Base-by-base conservation (phyloP, 2,888 invertebrate species). In the Diarsia mendica region DNA sequence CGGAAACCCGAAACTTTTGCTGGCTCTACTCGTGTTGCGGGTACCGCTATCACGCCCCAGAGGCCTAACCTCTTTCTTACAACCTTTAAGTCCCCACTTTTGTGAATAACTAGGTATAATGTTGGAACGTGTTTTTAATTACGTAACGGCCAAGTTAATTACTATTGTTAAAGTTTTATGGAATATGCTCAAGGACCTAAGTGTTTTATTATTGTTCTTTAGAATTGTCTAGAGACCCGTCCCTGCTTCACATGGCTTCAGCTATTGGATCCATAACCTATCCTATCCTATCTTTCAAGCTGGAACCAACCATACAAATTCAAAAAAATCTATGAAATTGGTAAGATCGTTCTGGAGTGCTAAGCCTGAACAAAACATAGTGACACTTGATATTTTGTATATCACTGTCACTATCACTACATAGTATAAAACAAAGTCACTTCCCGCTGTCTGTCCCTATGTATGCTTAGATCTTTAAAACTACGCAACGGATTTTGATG, bases 31-130 rank as follows among this genome's bases (percentile, higher is more conserved):
- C 93, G 92, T 93, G 94, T 93, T 89, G 91, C 88, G 87, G 91
- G 87, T 83, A 83, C 87, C 83, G 89, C 88, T 92, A 94, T 92
- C 89, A 91, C 91, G 86, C 94, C 94, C 94, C 82, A 81, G 94
- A 93, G 94, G 91, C 91, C 92, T 91, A 91, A 88, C 91, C 91
- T 92, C 90, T 89, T 92, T 89, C 91, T 90, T 90, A 87, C 85
- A 86, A 80, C 87, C 88, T 89, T 81, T 75, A 77, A 88, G 74
- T 87, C 85, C 85, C 85, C 85, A 79, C 81, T 79, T 87, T 79
- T 67, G 72, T 78, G 74, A 76, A 79, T 82, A 80, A 82, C 72
- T 82, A 23, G n/a, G 44, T 23, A 67, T 82, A 66, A 66, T 51
- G 63, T 55, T 58, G 75, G n/a, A 72, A 77, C 75, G 77, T 82